Evolutionary conservation across 2,797 vertebrate species (phyloP), one percentile per base, ranked within the genome.

Genomic region (Lepus townsendii): DNA sequence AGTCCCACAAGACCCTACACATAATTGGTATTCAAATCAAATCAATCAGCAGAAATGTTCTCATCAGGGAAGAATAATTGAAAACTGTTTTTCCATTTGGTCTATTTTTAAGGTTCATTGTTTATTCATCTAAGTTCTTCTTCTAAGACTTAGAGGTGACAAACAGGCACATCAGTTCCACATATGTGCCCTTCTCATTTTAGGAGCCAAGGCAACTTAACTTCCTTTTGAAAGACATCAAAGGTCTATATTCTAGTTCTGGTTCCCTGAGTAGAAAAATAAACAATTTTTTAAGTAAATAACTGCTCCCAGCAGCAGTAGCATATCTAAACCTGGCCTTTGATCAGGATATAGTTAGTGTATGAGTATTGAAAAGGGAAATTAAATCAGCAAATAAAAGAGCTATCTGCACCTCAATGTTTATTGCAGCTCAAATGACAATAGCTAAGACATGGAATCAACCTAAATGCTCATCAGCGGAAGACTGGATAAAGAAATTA

Each of bases 61-160:
- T 77, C 63, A 54, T 66, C 24, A 35, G 6, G 32, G 14, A 69
- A 75, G 57, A 76, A 30, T 65, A 71, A 62, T 8, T 80, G 54
- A 11, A 32, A 83, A 83, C 24, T 30, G 19, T 62, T 32, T 16
- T 75, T 85, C 66, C 83, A 42, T 38, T 75, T 73, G 19, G 27
- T 69, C 68, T 84, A 24, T 19, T 78, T 52, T 65, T 72, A 38
- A 63, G 47, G 8, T 20, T 92, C 26, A 50, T 32, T 38, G 27
- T 86, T 27, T 80, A 91, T 71, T 90, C 32, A 84, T 50, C 35
- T 78, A 69, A 71, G 30, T 1, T 57, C 42, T 95, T 84, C 60
- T 79, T 79, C 60, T 32, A 78, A 42, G 50, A 75, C 32, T 83
- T 54, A 19, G 69, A 82, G 24, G 8, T 65, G 27, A 69, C 27